phyloP scores from a whole-genome alignment of 2,888 invertebrate genomes.

The Anticlea derivata region DNA sequence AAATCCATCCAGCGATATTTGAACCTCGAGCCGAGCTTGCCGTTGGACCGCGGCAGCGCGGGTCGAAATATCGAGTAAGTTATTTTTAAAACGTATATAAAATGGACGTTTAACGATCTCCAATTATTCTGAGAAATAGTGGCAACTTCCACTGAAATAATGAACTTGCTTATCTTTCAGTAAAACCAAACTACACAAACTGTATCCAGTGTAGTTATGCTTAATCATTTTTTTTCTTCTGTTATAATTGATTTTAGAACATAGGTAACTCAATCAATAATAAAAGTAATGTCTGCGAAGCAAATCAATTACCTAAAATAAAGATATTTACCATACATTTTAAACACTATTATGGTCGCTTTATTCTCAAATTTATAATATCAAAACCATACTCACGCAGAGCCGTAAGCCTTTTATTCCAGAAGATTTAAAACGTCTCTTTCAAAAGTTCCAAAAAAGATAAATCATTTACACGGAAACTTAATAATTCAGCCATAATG shows the following conservation, averaged over 20 bases:
- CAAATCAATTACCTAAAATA: too few relatives aligned
- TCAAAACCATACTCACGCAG: not conserved
- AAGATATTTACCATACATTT: too few relatives aligned
- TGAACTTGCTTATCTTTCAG: not conserved
- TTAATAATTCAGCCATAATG: slow-evolving; percentile 30
- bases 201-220: too few relatives aligned
- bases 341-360: too few relatives aligned
- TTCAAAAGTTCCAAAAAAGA: slow-evolving; percentile 27
- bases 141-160: not conserved
- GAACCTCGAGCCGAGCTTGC: not conserved
- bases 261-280: too few relatives aligned
- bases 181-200: too few relatives aligned
- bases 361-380: too few relatives aligned
- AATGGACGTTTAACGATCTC: slow-evolving; percentile 16
- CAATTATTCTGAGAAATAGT: slow-evolving; percentile 13
- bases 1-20: not conserved
- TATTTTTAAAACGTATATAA: slow-evolving; percentile 14
- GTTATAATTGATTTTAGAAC: too few relatives aligned
- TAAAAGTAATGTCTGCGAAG: too few relatives aligned
- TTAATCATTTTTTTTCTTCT: too few relatives aligned
- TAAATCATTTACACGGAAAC: slow-evolving; percentile 31
- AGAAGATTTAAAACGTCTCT: slow-evolving; percentile 23
- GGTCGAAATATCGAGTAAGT: not conserved
- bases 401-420: slow-evolving; percentile 19
- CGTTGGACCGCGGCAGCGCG: not conserved